Base-by-base conservation (phyloP, 2,888 invertebrate genomes). In the Axea sp. region DNA sequence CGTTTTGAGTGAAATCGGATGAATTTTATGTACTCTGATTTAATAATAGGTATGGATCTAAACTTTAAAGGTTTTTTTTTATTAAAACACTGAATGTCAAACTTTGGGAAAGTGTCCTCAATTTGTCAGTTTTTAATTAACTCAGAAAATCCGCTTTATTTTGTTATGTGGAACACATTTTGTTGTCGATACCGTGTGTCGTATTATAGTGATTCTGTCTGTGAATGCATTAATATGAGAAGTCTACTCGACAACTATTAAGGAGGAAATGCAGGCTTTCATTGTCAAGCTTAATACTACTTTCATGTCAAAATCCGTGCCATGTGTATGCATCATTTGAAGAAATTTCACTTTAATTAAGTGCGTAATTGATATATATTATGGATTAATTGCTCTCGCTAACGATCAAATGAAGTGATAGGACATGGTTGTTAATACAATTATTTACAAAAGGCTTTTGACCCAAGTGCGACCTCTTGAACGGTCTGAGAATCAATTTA, bases 401-500 rank as follows among this genome's bases (percentile, higher is more conserved):
- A 65, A 68, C 71, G 76, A 74, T 77, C 76, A 72, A 57, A 65
- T 67, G 55, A 72, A 78, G 59, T 41, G 67, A 77, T 68, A 59
- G 73, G 68, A 53, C 68, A 43, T 49, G 60, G 53, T 75, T 65
- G 74, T 81, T 84, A 82, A 85, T 83, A 79, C 81, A 80, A 85
- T 74, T 69, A 75, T 84, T 85, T 80, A 82, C 80, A 79, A 83
- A 83, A 82, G 82, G 80, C 84, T 82, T 84, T 81, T 84, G 84
- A 85, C 83, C 83, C 79, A 67, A 65, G 64, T 65, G 68, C 77
- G 78, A 78, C 79, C 80, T 78, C 69, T 37, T 73, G 60, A 75
- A 72, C 74, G 75, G 80, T 80, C 79, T 82, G 83, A 82, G 83
- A 85, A 83, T 85, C 83, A 85, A 85, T 84, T 85, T 81, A 81